Base-by-base conservation (phyloP, 2,797 vertebrate species). In the Champsocephalus gunnari region DNA sequence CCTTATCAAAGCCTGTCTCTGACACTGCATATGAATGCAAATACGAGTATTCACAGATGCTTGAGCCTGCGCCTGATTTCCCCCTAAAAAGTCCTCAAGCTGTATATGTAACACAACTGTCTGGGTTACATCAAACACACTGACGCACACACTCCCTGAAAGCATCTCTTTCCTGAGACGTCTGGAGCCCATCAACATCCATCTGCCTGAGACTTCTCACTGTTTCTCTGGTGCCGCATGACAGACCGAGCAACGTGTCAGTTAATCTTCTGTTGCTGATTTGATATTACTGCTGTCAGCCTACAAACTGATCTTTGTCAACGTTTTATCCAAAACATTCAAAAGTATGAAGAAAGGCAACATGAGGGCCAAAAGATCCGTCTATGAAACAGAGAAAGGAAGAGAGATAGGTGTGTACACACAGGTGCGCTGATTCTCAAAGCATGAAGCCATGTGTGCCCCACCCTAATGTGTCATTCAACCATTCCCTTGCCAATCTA, bases 61-160 rank as follows among this genome's bases (percentile, higher is more conserved):
- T 75, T 62, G 47, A 77, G 78, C 48, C 61, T 75, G 62, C 62
- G 74, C 60, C 60, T 79, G 72, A 47, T n/a, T 77, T 79, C 79
- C 76, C 43, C 54, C 50, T 12, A 68, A 78, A 78, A 78, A 66
- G 41, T 68, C 64, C 38, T 75, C 47, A 32, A 47, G 62, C 76
- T 76, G 81, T 79, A 71, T 75, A 77, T 66, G 60, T 65, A 78
- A 69, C 48, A 5, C 77, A 83, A 61, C 67, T 74, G 70, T 88
- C 81, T 75, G 74, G 64, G 83, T 87, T 75, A 75, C 77, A 87
- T 89, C 80, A 90, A 87, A 88, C 84, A 68, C 78, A 76, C 78
- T 73, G 12, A 65, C 38, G 17, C 64, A 19, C 51, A 84, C 14
- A 55, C 73, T 84, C 66, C 71, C 76, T 45, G 45, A 54, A 74